Base-by-base conservation (phyloP, 2,888 invertebrate genomes). In the Latheticus oryzae region DNA sequence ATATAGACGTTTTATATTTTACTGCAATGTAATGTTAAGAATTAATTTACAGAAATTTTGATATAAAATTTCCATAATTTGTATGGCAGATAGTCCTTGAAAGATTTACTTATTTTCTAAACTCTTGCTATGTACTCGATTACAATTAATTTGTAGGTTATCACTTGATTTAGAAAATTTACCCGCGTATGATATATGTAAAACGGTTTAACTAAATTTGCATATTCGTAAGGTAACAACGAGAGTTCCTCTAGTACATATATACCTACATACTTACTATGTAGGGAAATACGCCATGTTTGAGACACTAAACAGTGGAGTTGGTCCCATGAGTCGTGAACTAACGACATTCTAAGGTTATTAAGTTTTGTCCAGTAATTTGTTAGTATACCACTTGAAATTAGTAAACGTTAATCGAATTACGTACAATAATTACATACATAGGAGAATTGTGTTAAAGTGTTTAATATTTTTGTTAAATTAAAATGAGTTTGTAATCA, bases 321-420 rank as follows among this genome's bases (percentile, higher is more conserved):
- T 50, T 26, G 48, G 54, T 59, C 59, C 38, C 59, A 28, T 50
- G 59, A 59, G 59, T 42, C 48, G 42, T 19, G 43, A 37, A 40
- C 40, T 58, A 58, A 58, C 58, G 58, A 58, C 48, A 32, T 53
- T 53, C 53, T 47, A 47, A 54, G 45, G 54, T 59, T 59, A 50
- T 59, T 54, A 54, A 42, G 43, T 43, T 32, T 37, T 59, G 59
- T 54, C 59, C 59, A 43, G 54, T 59, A 59, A 54, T 59, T 59
- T 59, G 54, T 53, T 42, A 35, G 47, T 59, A 43, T 43, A 50
- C 59, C 55, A 54, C 17, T 59, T 48, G 19, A 59, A 59, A 59
- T 54, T 54, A 59, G 54, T 50, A 54, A 54, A 38, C 48, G 50
- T 54, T 59, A 59, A 54, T 54, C 38, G 35, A 35, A 48, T 50